These are phyloP conservation scores for Neostethus bicornis DNA, from an alignment of 2,797 vertebrate species.

Conservation along the genomic window DNA sequence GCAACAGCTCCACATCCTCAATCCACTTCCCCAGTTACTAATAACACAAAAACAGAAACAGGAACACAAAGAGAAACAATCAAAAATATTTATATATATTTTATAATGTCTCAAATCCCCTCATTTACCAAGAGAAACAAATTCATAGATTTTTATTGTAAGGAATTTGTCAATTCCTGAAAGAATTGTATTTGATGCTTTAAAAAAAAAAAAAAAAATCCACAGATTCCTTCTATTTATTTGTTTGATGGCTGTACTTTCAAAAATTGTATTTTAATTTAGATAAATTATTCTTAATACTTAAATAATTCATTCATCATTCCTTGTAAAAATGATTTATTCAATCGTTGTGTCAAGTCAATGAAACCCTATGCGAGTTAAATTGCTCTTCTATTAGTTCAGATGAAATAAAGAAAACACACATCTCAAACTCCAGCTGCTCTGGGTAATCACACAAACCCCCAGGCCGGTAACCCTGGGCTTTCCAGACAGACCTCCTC, in stretches of 20 bases:
- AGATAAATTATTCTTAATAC: not conserved
- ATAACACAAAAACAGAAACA: constrained; percentile 18
- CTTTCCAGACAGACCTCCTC: constrained; percentile 28
- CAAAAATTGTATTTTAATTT: not conserved
- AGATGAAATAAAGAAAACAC: constrained; percentile 19
- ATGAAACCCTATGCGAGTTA: constrained; percentile 21
- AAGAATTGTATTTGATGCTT: too few relatives aligned
- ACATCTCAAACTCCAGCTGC: constrained; percentile 47
- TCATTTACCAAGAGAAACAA: too few relatives aligned
- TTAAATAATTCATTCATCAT: not conserved
- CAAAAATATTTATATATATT: constrained; percentile 3
- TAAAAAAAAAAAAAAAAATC: too few relatives aligned
- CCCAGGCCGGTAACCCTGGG: constrained; percentile 25
- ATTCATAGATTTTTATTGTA: too few relatives aligned
- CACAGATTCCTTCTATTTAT: too few relatives aligned
- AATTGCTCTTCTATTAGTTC: constrained; percentile 28
- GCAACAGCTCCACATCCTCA: constrained; percentile 54
- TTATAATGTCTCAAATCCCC: too few relatives aligned
- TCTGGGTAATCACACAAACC: constrained; percentile 41
- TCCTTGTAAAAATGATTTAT: constrained; percentile 1
- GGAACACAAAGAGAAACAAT: not conserved
- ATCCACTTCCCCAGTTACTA: constrained; percentile 41
- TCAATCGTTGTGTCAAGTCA: constrained; percentile 16
- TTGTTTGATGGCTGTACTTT: too few relatives aligned
- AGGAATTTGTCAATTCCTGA: too few relatives aligned